A percentile compares a stretch with the other conserved stretches of the same genome.
These are phyloP conservation scores for Bursaphelenchus okinawaensis DNA, from an alignment of 2,888 invertebrate species.

Conservation along the genomic window DNA sequence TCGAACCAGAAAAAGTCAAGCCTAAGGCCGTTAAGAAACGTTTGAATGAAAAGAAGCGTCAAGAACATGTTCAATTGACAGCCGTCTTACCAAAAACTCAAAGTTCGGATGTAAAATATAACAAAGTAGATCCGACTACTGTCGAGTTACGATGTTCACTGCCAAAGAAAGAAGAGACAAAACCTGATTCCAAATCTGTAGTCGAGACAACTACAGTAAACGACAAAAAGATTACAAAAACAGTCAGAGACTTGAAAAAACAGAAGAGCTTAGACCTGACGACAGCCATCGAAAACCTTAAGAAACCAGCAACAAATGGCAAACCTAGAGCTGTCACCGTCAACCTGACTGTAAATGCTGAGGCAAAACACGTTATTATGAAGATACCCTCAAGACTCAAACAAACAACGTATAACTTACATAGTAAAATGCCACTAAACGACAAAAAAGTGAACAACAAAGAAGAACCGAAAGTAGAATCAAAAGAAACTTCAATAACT, in stretches of 20 bases:
- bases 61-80: neutral
- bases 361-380: neutral
- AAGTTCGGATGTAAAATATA: neutral
- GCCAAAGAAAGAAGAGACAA: neutral
- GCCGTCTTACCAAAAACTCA: neutral
- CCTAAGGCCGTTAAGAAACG: neutral
- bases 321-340: neutral
- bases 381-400: neutral
- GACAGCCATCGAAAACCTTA: neutral
- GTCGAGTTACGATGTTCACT: too few species aligned
- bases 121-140: neutral
- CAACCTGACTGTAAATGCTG: neutral
- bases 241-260: neutral
- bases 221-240: neutral
- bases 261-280: neutral
- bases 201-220: neutral
- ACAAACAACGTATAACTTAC: neutral
- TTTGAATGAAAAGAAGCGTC: neutral
- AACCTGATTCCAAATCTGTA: neutral
- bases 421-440: neutral
- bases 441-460: neutral
- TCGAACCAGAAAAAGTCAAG: neutral
- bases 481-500: neutral
- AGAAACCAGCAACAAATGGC: neutral
- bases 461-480: neutral